Base-by-base conservation (phyloP, 2,797 vertebrate species). In the Erethizon dorsatum region DNA sequence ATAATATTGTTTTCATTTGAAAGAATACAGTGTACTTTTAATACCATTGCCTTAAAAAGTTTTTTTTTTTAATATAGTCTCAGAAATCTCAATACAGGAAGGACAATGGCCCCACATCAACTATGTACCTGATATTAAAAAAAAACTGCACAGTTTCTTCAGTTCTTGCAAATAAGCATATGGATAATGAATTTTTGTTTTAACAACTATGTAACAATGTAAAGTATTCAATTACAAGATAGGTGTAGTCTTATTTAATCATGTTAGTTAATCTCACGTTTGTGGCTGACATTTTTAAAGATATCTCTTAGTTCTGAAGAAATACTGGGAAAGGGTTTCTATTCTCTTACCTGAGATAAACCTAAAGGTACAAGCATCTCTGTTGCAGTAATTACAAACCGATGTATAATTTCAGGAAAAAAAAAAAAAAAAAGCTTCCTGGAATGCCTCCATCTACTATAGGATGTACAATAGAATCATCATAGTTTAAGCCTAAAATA, bases 81-180 rank as follows among this genome's bases (percentile, higher is more conserved):
- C 47, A n/a, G 33, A 90, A 95, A 69, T 91, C 83, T 71, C 77
- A 93, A 33, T 1, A 86, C n/a, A 75, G 37, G 17, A 22, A 63
- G 14, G 4, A 33, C 15, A 2, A 28, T 56, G 15, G 41, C 14
- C 20, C 24, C 2, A 5, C 8, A 37, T n/a, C 26, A 94, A 41
- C n/a, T 61, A 0, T 45, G 65, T 10, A 9, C 8, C 24, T 91
- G 52, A 75, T 37, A 41, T 28, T 90, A 79, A 41, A 45, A n/a
- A n/a, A 10, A 54, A 69, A 56, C 45, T 80, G 8, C 56, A 73
- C 20, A 0, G 2, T 84, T 83, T 56, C 41, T 37, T 91, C 45
- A 20, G 3, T 75, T 90, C 77, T 87, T 71, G 37, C n/a, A 94
- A 83, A 80, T 59, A 50, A 95, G 50, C n/a, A 86, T 67, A 31